A percentile compares a stretch with the other conserved stretches of the same genome.
phyloP scores from a whole-genome alignment of 1,140 invertebrate genomes.

The Tachypleus tridentatus region DNA sequence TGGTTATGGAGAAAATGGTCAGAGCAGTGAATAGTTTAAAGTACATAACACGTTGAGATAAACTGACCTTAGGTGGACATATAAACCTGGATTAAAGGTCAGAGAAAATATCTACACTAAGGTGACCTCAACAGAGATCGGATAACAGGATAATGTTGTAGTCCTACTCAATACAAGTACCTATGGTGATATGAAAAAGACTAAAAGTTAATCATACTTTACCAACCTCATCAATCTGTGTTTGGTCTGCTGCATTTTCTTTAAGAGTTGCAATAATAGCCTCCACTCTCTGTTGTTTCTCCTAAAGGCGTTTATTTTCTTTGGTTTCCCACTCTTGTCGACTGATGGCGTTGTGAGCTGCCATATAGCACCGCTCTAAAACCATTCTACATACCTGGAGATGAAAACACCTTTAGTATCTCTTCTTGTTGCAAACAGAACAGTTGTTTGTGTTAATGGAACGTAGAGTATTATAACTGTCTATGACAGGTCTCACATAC shows the following conservation, averaged over 20 bases:
- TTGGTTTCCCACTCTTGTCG: conserved; percentile 47
- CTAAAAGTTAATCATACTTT: neutral
- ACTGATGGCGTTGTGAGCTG: conserved; percentile 54
- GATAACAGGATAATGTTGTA: too few relatives aligned
- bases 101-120: too few relatives aligned
- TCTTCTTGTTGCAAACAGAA: neutral
- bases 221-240: conserved; percentile 60
- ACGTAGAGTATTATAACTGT: too few relatives aligned
- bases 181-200: neutral
- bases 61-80: too few relatives aligned
- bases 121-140: too few relatives aligned
- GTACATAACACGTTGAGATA: too few relatives aligned
- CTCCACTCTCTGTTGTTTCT: conserved; percentile 70
- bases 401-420: conserved; percentile 3
- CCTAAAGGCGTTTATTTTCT: conserved; percentile 57
- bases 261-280: conserved; percentile 60
- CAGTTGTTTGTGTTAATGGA: neutral
- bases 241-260: conserved; percentile 54
- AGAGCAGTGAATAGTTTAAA: too few relatives aligned
- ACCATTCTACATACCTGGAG: conserved; percentile 55
- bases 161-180: too few relatives aligned
- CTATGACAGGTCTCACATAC: conserved; percentile 19
- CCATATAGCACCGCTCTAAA: conserved; percentile 59
- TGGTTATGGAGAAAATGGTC: too few relatives aligned
- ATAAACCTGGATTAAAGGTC: too few relatives aligned